Percentiles rank a stretch among this genome's conserved stretches.
Conservation (phyloP, 2,797 vertebrate species). For the Phrynocephalus guinanensis region DNA sequence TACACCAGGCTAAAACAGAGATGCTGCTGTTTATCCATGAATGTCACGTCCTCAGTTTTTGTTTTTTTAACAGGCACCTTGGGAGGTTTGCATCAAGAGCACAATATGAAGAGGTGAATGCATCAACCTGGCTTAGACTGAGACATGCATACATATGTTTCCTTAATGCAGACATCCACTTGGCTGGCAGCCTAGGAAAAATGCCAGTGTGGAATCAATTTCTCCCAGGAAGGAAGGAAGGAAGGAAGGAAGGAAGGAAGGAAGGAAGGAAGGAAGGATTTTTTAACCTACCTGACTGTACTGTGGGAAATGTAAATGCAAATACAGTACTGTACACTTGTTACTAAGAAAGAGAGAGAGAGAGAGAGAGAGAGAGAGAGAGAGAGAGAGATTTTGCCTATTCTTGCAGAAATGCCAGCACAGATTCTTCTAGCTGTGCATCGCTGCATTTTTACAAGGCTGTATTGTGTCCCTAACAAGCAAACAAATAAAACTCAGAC, state of each 20-base stretch:
- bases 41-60: background rate
- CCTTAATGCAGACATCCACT: conserved; percentile 22
- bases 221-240: conserved; percentile 26
- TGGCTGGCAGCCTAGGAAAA: conserved; percentile 49
- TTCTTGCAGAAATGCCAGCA: conserved; percentile 10
- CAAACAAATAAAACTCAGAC: background rate
- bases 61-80: conserved; percentile 25
- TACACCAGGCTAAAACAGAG: too few relatives aligned
- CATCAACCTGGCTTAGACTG: background rate
- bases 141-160: background rate
- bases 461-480: conserved; percentile 33
- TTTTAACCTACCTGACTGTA: conserved; percentile 9
- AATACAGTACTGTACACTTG: background rate
- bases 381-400: background rate
- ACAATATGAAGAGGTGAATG: conserved; percentile 12
- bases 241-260: too few relatives aligned
- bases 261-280: background rate
- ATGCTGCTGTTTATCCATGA: background rate
- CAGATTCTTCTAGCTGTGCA: conserved; percentile 44
- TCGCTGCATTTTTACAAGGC: conserved; percentile 30
- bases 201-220: conserved; percentile 25
- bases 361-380: background rate
- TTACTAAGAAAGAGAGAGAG: background rate
- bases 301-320: background rate
- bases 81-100: conserved; percentile 6